phyloP scores from a whole-genome alignment of 2,888 invertebrate genomes.

The Microctonus aethiopoides region DNA sequence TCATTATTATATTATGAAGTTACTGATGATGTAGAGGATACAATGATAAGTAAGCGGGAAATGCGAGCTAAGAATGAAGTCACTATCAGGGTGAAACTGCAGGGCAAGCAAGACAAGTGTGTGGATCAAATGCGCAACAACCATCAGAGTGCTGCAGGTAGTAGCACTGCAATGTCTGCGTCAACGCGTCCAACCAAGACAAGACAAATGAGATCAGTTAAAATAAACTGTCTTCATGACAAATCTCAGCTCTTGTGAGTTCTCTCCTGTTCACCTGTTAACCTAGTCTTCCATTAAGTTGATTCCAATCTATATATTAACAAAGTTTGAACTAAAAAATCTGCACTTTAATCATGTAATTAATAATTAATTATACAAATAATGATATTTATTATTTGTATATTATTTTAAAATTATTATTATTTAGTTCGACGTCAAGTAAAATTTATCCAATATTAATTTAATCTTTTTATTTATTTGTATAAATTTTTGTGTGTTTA shows the following conservation, averaged over 20 bases:
- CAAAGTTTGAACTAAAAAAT: too few relatives aligned
- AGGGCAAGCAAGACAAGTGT: constrained; percentile 31
- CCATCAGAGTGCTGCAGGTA: background rate
- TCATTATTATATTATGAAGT: background rate
- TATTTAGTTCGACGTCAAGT: too few relatives aligned
- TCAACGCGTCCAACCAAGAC: constrained; percentile 49
- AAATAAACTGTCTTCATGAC: constrained; percentile 66
- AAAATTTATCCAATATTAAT: too few relatives aligned
- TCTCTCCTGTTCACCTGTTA: constrained; percentile 44
- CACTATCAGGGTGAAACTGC: constrained; percentile 30
- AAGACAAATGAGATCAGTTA: constrained; percentile 67
- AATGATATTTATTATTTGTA: too few relatives aligned
- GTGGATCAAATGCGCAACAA: constrained; percentile 11
- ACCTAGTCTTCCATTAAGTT: background rate
- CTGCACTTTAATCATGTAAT: too few relatives aligned
- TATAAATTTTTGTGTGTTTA: too few relatives aligned
- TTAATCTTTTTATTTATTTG: too few relatives aligned
- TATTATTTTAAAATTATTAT: too few relatives aligned
- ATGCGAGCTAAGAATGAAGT: constrained; percentile 36
- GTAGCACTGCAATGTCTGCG: constrained; percentile 17
- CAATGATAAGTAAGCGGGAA: background rate
- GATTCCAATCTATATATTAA: too few relatives aligned
- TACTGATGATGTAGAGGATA: background rate
- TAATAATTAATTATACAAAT: too few relatives aligned
- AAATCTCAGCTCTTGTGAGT: constrained; percentile 66